Evolutionary conservation across 2,113 vertebrate species (phyloP), one percentile per base, ranked within the genome.

Genomic region (Terrapene triunguis): DNA sequence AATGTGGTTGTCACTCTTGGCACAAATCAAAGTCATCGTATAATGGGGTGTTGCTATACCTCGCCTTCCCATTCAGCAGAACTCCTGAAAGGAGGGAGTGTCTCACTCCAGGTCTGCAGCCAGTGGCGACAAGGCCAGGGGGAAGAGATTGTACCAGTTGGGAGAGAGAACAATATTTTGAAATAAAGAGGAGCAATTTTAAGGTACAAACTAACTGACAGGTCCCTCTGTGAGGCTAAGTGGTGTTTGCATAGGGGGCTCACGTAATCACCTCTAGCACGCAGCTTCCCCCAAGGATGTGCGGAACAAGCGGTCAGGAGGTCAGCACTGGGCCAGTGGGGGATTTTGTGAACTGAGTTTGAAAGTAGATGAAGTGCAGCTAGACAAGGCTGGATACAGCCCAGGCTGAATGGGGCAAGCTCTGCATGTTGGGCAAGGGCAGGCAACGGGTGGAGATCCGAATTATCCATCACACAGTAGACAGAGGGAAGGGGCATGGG

Each of bases 281-380:
- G 0, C 50, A 27, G 57, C 47, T 78, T 81, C 19, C 27, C 44
- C 51, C 0, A 2, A 42, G 47, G 22, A 9, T 55, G 72, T 11
- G 65, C 80, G 51, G 27, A 85, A 27, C 0, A 0, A 76, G 29
- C 1, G 1, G 79, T 62, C 22, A 48, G 50, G 38, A 89, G 76
- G 54, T 22, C 57, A 92, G 80, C 57, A 25, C 0, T 0, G 44
- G 85, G 53, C 44, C 7, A 80, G 38, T 0, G 0, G 47, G 48
- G 76, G 65, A 79, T 80, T 29, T 0, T 42, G n/a, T 16, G 24
- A 42, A 51, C 9, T 6, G 21, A 74, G 38, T n/a, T 1, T 24
- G 11, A 5, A n/a, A 38, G 80, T 12, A 53, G 50, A 81, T 3
- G 80, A 81, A 54, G 32, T 35, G 50, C 24, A 53, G 35, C 80